Evolutionary conservation across 92 coral and sea anemone species (phyloP).

Genomic region (Zoanthus sociatus): DNA sequence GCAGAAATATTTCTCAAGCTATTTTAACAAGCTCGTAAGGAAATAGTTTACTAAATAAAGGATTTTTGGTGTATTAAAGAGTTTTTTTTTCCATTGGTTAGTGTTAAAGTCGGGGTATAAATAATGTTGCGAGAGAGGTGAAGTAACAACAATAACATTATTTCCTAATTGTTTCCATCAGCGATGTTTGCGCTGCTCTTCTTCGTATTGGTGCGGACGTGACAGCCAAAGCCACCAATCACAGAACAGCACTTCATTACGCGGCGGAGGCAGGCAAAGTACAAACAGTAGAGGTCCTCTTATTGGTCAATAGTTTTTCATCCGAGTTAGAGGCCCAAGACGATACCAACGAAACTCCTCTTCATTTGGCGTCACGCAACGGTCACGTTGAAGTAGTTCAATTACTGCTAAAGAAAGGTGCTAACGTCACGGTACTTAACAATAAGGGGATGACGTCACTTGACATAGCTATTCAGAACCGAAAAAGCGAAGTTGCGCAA

Average conservation of each 20-base stretch:
- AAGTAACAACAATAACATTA: neutral
- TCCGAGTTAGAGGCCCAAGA: constrained; percentile 63
- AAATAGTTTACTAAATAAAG: too few relatives aligned
- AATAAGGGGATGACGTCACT: constrained; percentile 55
- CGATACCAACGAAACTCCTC: constrained; percentile 69
- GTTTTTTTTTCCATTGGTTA: too few relatives aligned
- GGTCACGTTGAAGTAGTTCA: constrained; percentile 63
- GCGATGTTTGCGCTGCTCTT: constrained; percentile 65
- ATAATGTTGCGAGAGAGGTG: neutral
- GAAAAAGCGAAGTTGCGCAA: constrained; percentile 43
- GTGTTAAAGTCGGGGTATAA: too few relatives aligned
- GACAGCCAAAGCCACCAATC: constrained; percentile 71
- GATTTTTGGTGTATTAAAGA: too few relatives aligned
- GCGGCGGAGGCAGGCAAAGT: constrained; percentile 79
- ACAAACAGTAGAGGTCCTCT: constrained; percentile 50
- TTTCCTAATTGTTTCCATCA: constrained; percentile 2
- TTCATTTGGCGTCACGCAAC: constrained; percentile 71
- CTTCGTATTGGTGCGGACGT: constrained; percentile 73
- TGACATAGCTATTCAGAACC: constrained; percentile 57
- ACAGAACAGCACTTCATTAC: constrained; percentile 79
- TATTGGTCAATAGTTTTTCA: constrained; percentile 23
- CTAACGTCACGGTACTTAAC: constrained; percentile 59
- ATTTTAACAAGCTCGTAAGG: too few relatives aligned
- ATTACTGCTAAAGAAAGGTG: constrained; percentile 60
- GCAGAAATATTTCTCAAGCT: too few relatives aligned